phyloP scores from a whole-genome alignment of 1,140 invertebrate species.

The Eumeta japonica region DNA sequence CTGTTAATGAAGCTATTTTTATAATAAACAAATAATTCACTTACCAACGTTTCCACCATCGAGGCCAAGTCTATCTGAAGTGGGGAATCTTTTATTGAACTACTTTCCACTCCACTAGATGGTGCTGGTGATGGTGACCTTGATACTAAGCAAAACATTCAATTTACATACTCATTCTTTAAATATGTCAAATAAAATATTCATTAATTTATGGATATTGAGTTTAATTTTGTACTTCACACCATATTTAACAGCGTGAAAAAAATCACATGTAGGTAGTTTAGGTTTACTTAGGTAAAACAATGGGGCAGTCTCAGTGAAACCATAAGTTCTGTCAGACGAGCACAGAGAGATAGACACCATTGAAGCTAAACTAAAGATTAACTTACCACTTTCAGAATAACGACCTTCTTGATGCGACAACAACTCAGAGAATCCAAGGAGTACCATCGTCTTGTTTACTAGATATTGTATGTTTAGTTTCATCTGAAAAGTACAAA shows the following conservation, averaged over 20 bases:
- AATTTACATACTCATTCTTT: conserved; percentile 2
- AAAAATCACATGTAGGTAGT: too few species aligned
- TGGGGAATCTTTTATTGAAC: conserved; percentile 87
- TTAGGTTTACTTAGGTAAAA: too few species aligned
- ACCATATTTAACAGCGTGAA: too few species aligned
- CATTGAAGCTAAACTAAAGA: too few species aligned
- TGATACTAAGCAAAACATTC: conserved; percentile 40
- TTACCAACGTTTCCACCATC: conserved; percentile 54
- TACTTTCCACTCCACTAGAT: conserved; percentile 84
- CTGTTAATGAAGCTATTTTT: background rate
- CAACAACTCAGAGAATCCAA: conserved; percentile 46
- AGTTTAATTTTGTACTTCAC: background rate
- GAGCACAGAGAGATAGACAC: too few species aligned
- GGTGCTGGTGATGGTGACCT: conserved; percentile 85
- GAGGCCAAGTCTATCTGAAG: conserved; percentile 84
- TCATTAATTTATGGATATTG: too few species aligned
- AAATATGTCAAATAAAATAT: conserved; percentile 1
- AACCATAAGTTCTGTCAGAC: too few species aligned
- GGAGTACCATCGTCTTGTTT: conserved; percentile 50
- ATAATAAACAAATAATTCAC: conserved; percentile 13
- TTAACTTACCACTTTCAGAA: conserved; percentile 48
- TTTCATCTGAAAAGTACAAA: conserved; percentile 25
- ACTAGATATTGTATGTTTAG: conserved; percentile 34
- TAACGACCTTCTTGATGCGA: conserved; percentile 45
- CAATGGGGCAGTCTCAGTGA: conserved; percentile 46